These are phyloP conservation scores for Australoheros scitulus DNA, from an alignment of 2,113 vertebrate species.

Conservation along the genomic window DNA sequence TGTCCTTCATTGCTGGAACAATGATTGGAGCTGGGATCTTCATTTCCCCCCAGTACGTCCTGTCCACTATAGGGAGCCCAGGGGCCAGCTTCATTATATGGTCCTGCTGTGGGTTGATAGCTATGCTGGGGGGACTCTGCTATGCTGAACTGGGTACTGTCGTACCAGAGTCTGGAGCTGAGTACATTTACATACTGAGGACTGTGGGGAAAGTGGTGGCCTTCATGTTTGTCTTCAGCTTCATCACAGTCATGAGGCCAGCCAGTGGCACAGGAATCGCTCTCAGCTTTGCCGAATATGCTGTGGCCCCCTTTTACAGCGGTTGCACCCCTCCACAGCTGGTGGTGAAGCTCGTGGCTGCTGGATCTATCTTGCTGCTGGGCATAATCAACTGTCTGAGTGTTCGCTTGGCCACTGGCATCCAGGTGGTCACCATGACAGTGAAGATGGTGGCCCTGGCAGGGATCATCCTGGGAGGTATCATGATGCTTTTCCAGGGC, in stretches of 20 bases:
- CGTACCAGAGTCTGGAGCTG: constrained; percentile 85
- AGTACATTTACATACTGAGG: constrained; percentile 86
- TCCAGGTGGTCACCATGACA: constrained; percentile 79
- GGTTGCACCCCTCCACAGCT: constrained; percentile 71
- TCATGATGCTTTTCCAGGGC: constrained; percentile 77
- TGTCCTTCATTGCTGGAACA: constrained; percentile 85
- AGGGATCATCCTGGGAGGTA: constrained; percentile 77
- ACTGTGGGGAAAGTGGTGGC: constrained; percentile 82
- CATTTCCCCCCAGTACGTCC: constrained; percentile 81
- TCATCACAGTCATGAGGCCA: constrained; percentile 81
- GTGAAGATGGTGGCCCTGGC: constrained; percentile 81
- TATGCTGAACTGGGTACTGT: constrained; percentile 87
- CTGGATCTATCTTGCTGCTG: no score
- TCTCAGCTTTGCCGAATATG: constrained; percentile 83
- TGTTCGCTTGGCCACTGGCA: background rate
- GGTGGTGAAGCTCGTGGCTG: background rate
- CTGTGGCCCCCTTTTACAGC: constrained; percentile 80
- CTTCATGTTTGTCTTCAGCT: constrained; percentile 83
- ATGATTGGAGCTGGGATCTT: constrained; percentile 86
- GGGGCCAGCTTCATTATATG: constrained; percentile 85
- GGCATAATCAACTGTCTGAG: no score
- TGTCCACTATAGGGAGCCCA: constrained; percentile 82
- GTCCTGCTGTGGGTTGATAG: constrained; percentile 81
- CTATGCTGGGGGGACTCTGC: constrained; percentile 82
- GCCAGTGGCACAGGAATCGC: constrained; percentile 79